Evolutionary conservation across 2,797 vertebrate species (phyloP), one percentile per base, ranked within the genome.

Genomic region (Acipenser transmontanus): DNA sequence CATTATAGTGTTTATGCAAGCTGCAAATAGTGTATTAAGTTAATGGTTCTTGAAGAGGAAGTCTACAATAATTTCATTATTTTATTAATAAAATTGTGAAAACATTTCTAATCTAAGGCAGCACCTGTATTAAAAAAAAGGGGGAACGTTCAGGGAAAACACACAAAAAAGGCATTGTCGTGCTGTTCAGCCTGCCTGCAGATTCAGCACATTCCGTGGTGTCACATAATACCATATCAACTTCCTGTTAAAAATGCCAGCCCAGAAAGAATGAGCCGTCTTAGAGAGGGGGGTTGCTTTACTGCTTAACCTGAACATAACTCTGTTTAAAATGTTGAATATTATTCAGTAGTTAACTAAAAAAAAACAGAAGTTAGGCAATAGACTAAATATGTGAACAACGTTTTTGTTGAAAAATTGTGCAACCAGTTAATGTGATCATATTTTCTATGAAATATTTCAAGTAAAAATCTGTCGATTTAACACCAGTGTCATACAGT

Each of bases 171-270:
- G 17, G 66, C 76, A 85, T 87, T 89, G 87, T 88, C 83, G 74
- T 77, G 76, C 76, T 75, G 80, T 84, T 78, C 80, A 77, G 82
- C 78, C 78, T 74, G 79, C 74, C 81, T 80, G 81, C 82, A 85
- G 83, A 80, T 74, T 80, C 61, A 78, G 76, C 85, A 83, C 84
- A 86, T 90, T 91, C 88, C 85, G 82, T 79, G 76, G 81, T 89
- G 88, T 89, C 87, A 90, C 85, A 86, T 86, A 88, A 91, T 87
- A 84, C 89, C 83, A 57, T 20, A 84, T 85, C 84, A 87, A 85
- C 83, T 89, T 89, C 87, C 88, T 91, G 85, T 80, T 86, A 73
- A 79, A 88, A 81, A 84, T 89, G 86, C 82, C 84, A 83, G 77
- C 78, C 65, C 79, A 85, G 82, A 85, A 81, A 81, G 81, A 87